These are phyloP conservation scores for Pantherophis vulpinus DNA, from an alignment of 2,797 vertebrate species.

Conservation along the genomic window DNA sequence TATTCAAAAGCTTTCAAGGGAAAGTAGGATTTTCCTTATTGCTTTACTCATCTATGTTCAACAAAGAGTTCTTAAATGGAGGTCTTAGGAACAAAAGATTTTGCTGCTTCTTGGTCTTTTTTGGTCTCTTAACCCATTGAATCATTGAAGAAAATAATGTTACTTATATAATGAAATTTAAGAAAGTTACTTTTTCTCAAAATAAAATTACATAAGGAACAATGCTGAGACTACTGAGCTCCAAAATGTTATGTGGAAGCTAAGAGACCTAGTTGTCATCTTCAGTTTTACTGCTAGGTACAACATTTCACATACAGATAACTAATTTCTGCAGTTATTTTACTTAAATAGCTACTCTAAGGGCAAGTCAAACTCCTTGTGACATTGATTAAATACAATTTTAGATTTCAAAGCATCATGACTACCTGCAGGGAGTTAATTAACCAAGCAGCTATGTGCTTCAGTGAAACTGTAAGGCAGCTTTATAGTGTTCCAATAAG, in stretches of 20 bases:
- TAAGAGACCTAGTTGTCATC: background rate
- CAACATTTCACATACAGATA: background rate
- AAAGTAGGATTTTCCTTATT: background rate
- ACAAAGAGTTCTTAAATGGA: background rate
- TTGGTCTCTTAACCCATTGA: background rate
- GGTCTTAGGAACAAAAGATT: background rate
- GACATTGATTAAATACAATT: constrained; percentile 47
- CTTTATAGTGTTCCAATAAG: constrained; percentile 25
- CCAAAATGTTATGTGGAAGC: background rate
- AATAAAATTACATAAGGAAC: background rate
- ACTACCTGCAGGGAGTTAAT: constrained; percentile 39
- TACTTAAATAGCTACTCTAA: constrained; percentile 29
- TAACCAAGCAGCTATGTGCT: constrained; percentile 30
- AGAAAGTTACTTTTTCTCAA: constrained; percentile 6
- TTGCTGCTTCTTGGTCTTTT: background rate
- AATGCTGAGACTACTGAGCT: background rate
- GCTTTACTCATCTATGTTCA: background rate
- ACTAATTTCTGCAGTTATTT: constrained; percentile 16
- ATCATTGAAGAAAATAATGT: background rate
- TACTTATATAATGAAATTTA: background rate
- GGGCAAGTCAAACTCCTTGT: constrained; percentile 40
- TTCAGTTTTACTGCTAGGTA: constrained; percentile 16
- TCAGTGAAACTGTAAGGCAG: constrained; percentile 27
- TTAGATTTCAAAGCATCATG: constrained; percentile 40
- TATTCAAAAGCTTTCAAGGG: background rate